phyloP scores from a whole-genome alignment of 2,797 vertebrate species.

The Xenops minutus region DNA sequence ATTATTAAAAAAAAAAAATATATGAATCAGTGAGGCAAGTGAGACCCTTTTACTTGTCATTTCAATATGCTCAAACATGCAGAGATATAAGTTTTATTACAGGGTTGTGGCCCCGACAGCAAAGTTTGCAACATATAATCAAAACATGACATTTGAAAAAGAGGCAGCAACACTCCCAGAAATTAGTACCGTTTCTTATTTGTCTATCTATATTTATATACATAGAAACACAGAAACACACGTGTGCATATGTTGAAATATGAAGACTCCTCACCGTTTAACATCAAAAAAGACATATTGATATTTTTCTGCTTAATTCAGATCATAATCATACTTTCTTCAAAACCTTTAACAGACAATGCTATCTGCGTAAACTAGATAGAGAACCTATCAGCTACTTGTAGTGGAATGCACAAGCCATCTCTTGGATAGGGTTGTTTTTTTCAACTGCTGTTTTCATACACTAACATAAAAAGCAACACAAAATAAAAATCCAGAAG shows the following conservation, averaged over 20 bases:
- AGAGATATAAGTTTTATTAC: neutral
- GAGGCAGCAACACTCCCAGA: neutral
- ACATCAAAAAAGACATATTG: neutral
- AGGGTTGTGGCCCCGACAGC: neutral
- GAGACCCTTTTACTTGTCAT: neutral
- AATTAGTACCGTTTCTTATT: neutral
- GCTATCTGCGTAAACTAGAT: neutral
- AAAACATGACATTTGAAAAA: neutral
- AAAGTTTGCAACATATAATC: neutral
- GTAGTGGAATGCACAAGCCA: constrained; percentile 25
- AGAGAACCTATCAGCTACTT: neutral
- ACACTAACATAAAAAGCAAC: neutral
- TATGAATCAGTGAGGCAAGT: neutral
- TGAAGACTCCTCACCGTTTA: neutral
- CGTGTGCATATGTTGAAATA: neutral
- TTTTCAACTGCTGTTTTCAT: neutral
- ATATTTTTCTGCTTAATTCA: neutral
- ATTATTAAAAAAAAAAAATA: too few relatives aligned
- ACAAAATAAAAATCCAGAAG: neutral
- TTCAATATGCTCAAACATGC: neutral
- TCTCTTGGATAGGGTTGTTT: neutral
- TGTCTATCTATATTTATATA: neutral
- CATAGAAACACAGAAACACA: neutral
- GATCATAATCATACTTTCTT: neutral
- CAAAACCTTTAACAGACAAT: neutral